A percentile compares a stretch with the other conserved stretches of the same genome.
Evolutionary conservation across 1,140 invertebrate species (phyloP).

Genomic region (Mya arenaria): DNA sequence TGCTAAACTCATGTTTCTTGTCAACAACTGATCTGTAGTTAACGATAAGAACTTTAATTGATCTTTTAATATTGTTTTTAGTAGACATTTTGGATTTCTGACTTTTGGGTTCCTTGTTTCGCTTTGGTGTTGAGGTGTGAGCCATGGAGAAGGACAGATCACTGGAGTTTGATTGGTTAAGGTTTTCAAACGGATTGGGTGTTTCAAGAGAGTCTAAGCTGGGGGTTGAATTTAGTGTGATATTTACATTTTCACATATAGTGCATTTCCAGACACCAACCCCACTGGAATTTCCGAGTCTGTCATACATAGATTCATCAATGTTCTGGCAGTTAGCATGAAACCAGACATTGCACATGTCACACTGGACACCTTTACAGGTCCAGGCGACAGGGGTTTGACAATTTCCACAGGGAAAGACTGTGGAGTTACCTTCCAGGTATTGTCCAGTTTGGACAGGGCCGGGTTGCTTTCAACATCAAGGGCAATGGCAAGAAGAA

Average conservation of each 20-base stretch:
- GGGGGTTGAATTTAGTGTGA: not conserved
- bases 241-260: slow-evolving; percentile 24
- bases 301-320: slow-evolving; percentile 14
- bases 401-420: slow-evolving; percentile 27
- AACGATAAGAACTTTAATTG: not conserved
- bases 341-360: slow-evolving; percentile 6
- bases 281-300: slow-evolving; percentile 10
- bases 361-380: slow-evolving; percentile 5
- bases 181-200: not conserved
- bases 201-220: not conserved
- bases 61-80: no score
- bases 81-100: no score
- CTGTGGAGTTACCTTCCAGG: slow-evolving; percentile 9
- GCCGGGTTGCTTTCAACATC: slow-evolving; percentile 7
- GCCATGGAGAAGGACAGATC: not conserved
- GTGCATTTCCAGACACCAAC: slow-evolving; percentile 25
- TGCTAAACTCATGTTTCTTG: slow-evolving; percentile 17
- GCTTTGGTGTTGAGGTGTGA: not conserved
- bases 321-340: slow-evolving; percentile 26
- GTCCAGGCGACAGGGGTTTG: slow-evolving; percentile 7
- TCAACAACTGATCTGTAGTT: no score
- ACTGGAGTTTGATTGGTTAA: no score
- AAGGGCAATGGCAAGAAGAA: not conserved
- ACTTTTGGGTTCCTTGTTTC: not conserved
- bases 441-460: not conserved